Evolutionary conservation across 2,797 vertebrate species (phyloP).

Genomic region (Sandelia bainsii): DNA sequence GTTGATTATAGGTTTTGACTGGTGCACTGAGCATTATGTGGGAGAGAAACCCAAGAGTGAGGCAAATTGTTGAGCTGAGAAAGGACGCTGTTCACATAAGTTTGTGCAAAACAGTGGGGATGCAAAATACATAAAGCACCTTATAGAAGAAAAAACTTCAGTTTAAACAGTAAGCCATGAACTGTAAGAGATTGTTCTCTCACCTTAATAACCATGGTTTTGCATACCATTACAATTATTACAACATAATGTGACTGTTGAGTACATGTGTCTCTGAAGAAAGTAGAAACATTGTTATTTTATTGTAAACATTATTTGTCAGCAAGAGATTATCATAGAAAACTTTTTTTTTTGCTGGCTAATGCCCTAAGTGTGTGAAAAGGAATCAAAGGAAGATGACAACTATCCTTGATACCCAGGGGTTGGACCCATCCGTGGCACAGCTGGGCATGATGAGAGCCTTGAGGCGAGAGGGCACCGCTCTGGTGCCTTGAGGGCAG

Average conservation of each 20-base stretch:
- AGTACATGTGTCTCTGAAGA: not conserved
- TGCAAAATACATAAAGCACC: slow-evolving; percentile 18
- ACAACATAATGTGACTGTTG: not conserved
- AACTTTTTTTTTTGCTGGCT: slow-evolving; percentile 57
- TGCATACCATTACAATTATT: not conserved
- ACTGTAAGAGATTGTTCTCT: not conserved
- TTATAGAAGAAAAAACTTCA: slow-evolving; percentile 7
- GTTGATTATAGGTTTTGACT: slow-evolving; percentile 78
- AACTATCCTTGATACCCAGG: slow-evolving; percentile 57
- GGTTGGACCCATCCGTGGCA: slow-evolving; percentile 63
- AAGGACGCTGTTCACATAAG: slow-evolving; percentile 37
- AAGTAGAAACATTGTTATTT: not conserved
- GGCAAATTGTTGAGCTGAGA: slow-evolving; percentile 55
- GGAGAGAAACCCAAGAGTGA: slow-evolving; percentile 66
- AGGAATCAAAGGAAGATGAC: slow-evolving; percentile 67
- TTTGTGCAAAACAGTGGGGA: slow-evolving; percentile 12
- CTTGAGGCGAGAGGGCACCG: slow-evolving; percentile 76
- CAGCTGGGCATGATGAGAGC: slow-evolving; percentile 82
- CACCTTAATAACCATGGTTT: not conserved
- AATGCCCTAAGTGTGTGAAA: slow-evolving; percentile 36
- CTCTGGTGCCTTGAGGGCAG: slow-evolving; percentile 72
- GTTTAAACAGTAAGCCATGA: slow-evolving; percentile 18
- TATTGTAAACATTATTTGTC: slow-evolving; percentile 20
- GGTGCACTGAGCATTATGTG: slow-evolving; percentile 68
- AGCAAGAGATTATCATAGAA: slow-evolving; percentile 55